Evolutionary conservation across 2,888 invertebrate genomes (phyloP), one percentile per base, ranked within the genome.

Genomic region (Copidosoma aretas): DNA sequence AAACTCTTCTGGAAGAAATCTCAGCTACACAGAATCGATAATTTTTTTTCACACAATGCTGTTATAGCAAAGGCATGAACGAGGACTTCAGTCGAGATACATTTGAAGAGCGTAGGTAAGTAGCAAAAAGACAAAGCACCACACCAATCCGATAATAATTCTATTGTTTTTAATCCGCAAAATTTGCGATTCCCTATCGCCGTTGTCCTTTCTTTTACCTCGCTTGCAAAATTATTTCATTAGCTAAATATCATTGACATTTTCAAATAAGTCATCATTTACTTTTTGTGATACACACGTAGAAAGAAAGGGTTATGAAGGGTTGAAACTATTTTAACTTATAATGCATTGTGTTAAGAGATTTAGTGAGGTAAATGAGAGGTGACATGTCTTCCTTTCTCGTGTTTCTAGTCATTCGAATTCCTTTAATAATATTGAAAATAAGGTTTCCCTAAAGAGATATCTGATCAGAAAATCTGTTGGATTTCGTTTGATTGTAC

Each of bases 11-110:
- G 52, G 70, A 70, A 68, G 46, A 62, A 60, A 46, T 15, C 41
- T 53, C 4, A 62, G 60, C 15, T 52, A 17, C 57, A 64, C 51
- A 43, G 65, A 60, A 58, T 79, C 78, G 75, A 81, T 80, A 79
- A 81, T 79, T 81, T 78, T 80, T 81, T 81, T 76, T n/a, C n/a
- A 32, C 78, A 76, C 79, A 77, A 76, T 79, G 80, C 79, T 83
- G 80, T 84, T 82, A 76, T 82, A 82, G 83, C 80, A 84, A 83
- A 87, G 89, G 91, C 79, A 91, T 93, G 87, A 93, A 93, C 85
- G 93, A 94, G 86, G 93, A 93, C 85, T 94, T 93, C 84, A 93
- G 93, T 85, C 88, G 93, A 76, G 93, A 94, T 86, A 91, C 93
- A 59, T 94, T 93, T 85, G 93, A 94, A 85, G 93, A 94, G 80